Evolutionary conservation across 92 coral and sea anemone species (phyloP).

Genomic region (Pocillopora meandrina): DNA sequence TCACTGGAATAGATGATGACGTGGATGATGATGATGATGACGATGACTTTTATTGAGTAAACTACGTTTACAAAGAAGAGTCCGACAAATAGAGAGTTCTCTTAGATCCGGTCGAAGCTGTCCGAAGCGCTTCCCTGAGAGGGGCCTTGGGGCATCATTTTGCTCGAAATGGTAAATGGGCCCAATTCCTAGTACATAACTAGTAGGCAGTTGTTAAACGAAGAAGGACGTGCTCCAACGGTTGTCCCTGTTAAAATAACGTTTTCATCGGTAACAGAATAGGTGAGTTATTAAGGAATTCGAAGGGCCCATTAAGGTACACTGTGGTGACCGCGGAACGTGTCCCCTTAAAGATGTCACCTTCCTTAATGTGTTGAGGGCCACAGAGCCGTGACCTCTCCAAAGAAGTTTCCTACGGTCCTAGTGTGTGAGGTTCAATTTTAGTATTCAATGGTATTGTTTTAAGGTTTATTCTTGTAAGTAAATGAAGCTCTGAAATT

Average conservation of each 20-base stretch:
- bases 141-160: neutral
- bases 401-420: no score
- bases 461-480: no score
- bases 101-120: neutral
- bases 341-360: no score
- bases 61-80: neutral
- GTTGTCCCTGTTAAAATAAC: neutral
- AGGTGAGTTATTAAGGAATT: neutral
- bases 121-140: neutral
- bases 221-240: neutral
- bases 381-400: no score
- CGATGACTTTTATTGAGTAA: conserved; percentile 27
- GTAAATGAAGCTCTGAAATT: no score
- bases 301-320: no score
- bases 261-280: neutral
- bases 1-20: conserved; percentile 70
- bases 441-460: no score
- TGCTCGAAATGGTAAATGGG: neutral
- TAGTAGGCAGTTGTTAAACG: neutral
- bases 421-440: no score
- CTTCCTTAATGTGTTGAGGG: no score
- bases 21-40: conserved; percentile 48
- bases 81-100: neutral
- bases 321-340: no score
- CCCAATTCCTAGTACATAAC: neutral